phyloP scores from a whole-genome alignment of 53 echinoderm and acorn worm genomes.

The Crossaster papposus region DNA sequence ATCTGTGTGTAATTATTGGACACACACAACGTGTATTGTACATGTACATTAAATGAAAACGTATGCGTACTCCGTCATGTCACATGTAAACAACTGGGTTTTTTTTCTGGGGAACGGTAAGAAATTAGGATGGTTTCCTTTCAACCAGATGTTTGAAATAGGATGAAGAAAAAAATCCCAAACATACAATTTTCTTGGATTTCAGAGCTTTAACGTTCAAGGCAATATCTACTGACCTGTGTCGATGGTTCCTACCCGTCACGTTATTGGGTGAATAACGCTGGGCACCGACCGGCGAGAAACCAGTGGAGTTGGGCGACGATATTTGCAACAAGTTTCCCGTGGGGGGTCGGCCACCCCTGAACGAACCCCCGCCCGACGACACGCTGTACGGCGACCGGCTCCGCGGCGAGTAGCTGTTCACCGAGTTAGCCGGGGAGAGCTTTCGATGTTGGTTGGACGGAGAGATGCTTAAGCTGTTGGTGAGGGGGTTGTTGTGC shows the following conservation, averaged over 20 bases:
- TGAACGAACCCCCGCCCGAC: conserved; percentile 62
- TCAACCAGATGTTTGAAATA: too few species aligned
- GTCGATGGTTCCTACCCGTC: conserved; percentile 43
- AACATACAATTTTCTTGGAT: too few species aligned
- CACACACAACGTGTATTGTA: too few species aligned
- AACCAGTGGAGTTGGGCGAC: conserved; percentile 82
- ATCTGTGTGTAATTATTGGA: too few species aligned
- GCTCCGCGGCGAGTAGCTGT: conserved; percentile 78
- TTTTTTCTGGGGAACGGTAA: too few species aligned
- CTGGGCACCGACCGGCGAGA: conserved; percentile 77
- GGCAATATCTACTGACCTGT: conserved; percentile 3
- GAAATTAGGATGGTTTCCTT: too few species aligned
- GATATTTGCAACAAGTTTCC: conserved; percentile 87
- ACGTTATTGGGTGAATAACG: conserved; percentile 55
- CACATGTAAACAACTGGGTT: too few species aligned
- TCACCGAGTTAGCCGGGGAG: conserved; percentile 93
- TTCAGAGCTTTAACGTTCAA: not conserved
- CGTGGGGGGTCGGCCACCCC: conserved; percentile 59
- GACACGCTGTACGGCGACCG: conserved; percentile 83
- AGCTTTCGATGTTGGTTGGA: conserved; percentile 85
- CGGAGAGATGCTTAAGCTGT: conserved; percentile 70
- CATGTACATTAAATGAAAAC: too few species aligned
- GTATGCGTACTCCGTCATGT: too few species aligned
- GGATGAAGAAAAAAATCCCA: too few species aligned
- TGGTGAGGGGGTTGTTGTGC: conserved; percentile 56